phyloP scores from a whole-genome alignment of 2,797 vertebrate species.

The Coregonus ussuriensis region DNA sequence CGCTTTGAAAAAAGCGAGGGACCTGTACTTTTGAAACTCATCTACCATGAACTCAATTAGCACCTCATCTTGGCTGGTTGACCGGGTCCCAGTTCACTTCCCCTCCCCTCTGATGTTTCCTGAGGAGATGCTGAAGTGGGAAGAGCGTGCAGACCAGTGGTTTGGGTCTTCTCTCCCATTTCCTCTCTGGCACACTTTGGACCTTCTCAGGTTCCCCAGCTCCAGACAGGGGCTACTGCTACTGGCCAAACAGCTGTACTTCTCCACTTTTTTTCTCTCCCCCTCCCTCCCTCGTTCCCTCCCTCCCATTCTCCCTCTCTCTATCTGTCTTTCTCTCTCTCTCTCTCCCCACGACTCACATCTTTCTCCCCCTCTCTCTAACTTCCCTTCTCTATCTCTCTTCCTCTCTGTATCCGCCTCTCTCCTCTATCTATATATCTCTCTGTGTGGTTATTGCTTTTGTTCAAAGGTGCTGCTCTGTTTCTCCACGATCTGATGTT shows the following conservation, averaged over 20 bases:
- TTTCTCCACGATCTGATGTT: conserved; percentile 24
- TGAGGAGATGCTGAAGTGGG: conserved; percentile 54
- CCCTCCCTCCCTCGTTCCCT: neutral
- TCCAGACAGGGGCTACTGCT: conserved; percentile 15
- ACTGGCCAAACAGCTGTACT: neutral
- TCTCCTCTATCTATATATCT: neutral
- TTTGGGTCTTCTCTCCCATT: conserved; percentile 11
- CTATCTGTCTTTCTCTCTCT: no score
- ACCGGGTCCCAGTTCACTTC: conserved; percentile 8
- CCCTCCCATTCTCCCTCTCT: neutral
- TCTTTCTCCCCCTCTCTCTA: neutral
- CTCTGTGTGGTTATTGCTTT: neutral
- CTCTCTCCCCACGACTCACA: neutral
- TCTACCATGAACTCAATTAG: conserved; percentile 62
- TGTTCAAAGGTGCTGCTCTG: conserved; percentile 10
- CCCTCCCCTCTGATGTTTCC: conserved; percentile 51
- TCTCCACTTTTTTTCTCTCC: neutral
- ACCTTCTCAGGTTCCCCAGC: conserved; percentile 9
- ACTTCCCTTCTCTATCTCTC: conserved; percentile 19
- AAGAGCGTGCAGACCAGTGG: conserved; percentile 8
- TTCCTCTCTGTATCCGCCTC: conserved; percentile 9
- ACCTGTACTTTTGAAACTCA: conserved; percentile 54
- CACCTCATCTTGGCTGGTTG: conserved; percentile 55
- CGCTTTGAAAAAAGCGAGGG: conserved; percentile 27
- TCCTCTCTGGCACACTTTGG: conserved; percentile 8